A percentile compares a stretch with the other conserved stretches of the same genome.
phyloP scores from a whole-genome alignment of 2,113 vertebrate species.

The Podarcis raffonei region DNA sequence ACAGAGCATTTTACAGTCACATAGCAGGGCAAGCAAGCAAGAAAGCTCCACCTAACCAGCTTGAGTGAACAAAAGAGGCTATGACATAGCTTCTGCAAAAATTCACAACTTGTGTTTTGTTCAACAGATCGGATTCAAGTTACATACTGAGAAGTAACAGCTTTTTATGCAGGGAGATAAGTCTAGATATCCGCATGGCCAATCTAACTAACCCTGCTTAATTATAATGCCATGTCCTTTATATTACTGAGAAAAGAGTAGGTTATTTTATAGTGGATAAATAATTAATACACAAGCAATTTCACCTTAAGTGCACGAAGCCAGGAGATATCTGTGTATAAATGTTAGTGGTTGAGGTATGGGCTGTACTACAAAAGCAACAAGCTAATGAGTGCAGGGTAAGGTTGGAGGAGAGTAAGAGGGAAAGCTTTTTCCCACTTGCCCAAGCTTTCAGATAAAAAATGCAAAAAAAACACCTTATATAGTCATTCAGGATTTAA shows the following conservation, averaged over 20 bases:
- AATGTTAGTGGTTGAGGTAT: not conserved
- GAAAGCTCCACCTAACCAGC: not conserved
- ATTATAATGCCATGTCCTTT: not conserved
- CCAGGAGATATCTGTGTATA: not conserved
- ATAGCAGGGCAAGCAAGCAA: not conserved
- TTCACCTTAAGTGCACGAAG: not conserved
- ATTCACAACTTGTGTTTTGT: not conserved
- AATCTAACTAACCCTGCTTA: not conserved
- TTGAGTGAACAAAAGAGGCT: not conserved
- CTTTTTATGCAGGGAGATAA: not conserved
- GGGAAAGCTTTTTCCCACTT: not conserved
- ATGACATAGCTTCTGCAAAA: not conserved
- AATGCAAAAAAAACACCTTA: not conserved
- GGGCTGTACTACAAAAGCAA: not conserved
- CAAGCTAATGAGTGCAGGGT: not conserved
- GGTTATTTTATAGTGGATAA: not conserved
- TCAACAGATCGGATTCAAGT: not conserved
- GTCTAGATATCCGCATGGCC: not conserved
- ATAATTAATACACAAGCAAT: not conserved
- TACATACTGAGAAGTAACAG: not conserved
- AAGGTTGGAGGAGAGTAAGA: not conserved
- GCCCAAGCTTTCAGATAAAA: too few relatives aligned
- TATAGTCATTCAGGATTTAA: not conserved
- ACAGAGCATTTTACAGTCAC: constrained; percentile 32
- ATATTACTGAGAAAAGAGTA: not conserved